Evolutionary conservation across 2,113 vertebrate genomes (phyloP).

Genomic region (Anseranas semipalmata): DNA sequence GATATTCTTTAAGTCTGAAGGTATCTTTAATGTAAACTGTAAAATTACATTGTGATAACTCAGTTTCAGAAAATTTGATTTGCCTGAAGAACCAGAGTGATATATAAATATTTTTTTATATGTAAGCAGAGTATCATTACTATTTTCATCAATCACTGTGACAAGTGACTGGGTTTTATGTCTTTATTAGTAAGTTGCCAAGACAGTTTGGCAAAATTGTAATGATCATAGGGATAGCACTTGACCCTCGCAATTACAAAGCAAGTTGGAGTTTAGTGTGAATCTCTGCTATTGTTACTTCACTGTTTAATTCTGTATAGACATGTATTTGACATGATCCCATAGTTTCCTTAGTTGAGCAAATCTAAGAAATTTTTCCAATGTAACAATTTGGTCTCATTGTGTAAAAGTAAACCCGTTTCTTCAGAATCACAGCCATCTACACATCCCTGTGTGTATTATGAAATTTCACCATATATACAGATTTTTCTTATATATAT

Average conservation of each 20-base stretch:
- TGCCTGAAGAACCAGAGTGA: background rate
- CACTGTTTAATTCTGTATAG: background rate
- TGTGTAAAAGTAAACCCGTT: background rate
- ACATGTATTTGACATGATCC: background rate
- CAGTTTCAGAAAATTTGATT: background rate
- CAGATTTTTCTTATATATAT: background rate
- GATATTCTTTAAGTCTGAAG: background rate
- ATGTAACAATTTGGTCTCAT: background rate
- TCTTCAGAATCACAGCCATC: background rate
- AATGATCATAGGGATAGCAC: background rate
- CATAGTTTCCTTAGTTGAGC: background rate
- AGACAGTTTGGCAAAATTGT: background rate
- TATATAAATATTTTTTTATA: background rate
- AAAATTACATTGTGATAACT: background rate
- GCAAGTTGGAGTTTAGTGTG: background rate
- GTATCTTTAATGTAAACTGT: background rate
- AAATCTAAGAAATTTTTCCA: background rate
- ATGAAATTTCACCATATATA: background rate
- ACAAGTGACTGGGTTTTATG: background rate
- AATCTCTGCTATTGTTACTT: background rate
- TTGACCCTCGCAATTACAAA: background rate
- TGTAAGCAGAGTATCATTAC: background rate
- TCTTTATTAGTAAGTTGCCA: background rate
- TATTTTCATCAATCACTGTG: background rate
- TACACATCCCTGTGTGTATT: background rate